Conservation (phyloP, 2,888 invertebrate species). For the Synanthedon formicaeformis region DNA sequence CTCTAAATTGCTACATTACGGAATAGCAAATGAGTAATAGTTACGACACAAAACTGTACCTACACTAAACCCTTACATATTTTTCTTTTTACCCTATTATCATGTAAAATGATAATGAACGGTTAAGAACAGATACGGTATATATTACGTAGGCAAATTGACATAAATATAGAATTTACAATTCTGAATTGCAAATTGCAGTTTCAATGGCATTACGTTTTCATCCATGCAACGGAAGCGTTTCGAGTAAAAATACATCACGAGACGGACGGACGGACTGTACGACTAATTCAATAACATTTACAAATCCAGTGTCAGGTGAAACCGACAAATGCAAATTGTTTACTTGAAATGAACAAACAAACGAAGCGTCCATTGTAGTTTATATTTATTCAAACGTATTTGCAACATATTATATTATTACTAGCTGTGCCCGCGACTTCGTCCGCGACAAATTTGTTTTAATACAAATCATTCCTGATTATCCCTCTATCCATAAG, state of each 20-base stretch:
- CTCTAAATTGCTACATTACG: no score
- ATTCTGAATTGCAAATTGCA: constrained; percentile 14
- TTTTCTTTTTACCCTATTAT: neutral
- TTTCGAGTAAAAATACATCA: constrained; percentile 26
- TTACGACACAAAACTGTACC: no score
- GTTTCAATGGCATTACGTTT: constrained; percentile 16
- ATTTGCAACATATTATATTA: no score
- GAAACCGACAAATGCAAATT: constrained; percentile 24
- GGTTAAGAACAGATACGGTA: neutral
- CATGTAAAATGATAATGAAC: neutral
- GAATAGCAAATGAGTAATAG: no score
- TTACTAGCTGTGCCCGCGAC: no score
- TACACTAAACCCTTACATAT: no score
- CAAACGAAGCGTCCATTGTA: no score
- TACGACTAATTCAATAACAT: constrained; percentile 23
- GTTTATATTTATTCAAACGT: no score
- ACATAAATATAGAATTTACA: neutral
- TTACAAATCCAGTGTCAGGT: constrained; percentile 20
- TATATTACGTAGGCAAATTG: no score
- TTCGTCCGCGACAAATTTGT: no score
- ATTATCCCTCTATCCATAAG: no score
- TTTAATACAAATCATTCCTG: no score
- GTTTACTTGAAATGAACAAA: constrained; percentile 7
- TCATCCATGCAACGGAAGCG: constrained; percentile 16
- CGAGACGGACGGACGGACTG: constrained; percentile 12